phyloP scores from a whole-genome alignment of 1,140 invertebrate species.

The Aporrectodea caliginosa region DNA sequence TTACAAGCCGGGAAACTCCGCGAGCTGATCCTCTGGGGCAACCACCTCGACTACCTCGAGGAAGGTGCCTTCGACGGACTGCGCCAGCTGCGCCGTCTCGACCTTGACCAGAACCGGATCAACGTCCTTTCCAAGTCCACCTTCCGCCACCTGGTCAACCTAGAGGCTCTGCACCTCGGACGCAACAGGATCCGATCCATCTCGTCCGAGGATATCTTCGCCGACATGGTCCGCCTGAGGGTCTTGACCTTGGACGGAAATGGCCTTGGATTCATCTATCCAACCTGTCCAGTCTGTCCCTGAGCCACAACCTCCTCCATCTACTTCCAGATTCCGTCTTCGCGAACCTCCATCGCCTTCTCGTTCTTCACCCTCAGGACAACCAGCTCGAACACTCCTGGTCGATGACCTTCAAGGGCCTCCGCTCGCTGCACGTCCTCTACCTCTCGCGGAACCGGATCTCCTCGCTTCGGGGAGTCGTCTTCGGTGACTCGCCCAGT shows the following conservation, averaged over 20 bases:
- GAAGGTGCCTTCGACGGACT: constrained; percentile 17
- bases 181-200: constrained; percentile 66
- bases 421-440: constrained; percentile 9
- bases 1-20: not conserved
- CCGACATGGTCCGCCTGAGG: constrained; percentile 65
- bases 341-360: constrained; percentile 62
- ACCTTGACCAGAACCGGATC: constrained; percentile 26
- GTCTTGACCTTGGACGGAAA: constrained; percentile 69
- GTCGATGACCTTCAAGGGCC: constrained; percentile 9
- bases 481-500: not conserved
- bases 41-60: constrained; percentile 11
- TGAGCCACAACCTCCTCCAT: constrained; percentile 70
- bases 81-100: constrained; percentile 13
- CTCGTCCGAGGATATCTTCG: constrained; percentile 63
- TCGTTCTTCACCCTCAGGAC: constrained; percentile 66
- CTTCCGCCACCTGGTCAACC: constrained; percentile 42
- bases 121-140: not conserved
- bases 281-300: constrained; percentile 62
- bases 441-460: constrained; percentile 20
- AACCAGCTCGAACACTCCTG: constrained; percentile 61
- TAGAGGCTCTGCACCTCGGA: constrained; percentile 65
- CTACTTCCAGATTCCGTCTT: constrained; percentile 69
- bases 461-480: not conserved
- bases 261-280: constrained; percentile 68
- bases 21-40: constrained; percentile 27